A percentile compares a stretch with the other conserved stretches of the same genome.
These are phyloP conservation scores for Pseudocheirus occidentalis DNA, from an alignment of 2,797 vertebrate genomes.

Conservation along the genomic window DNA sequence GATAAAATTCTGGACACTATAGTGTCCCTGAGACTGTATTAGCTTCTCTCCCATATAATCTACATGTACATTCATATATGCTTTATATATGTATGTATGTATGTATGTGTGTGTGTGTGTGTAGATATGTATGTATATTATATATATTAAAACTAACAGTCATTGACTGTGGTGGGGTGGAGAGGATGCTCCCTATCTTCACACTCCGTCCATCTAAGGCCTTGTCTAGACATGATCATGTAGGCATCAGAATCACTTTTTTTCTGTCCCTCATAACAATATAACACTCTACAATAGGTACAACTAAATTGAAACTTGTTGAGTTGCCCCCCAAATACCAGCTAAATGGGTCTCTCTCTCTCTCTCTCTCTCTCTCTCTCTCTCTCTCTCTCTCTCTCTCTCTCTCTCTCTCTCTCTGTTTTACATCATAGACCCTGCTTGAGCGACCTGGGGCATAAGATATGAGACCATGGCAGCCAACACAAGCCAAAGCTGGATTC, in stretches of 20 bases:
- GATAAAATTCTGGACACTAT: not conserved
- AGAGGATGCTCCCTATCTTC: accelerated
- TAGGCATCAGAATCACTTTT: not conserved
- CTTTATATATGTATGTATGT: too few species aligned
- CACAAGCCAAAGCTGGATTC: not conserved
- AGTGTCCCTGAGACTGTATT: not conserved
- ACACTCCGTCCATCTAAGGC: not conserved
- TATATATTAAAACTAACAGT: not conserved
- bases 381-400: not conserved
- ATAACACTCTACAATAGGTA: not conserved
- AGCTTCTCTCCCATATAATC: not conserved
- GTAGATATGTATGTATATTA: not conserved
- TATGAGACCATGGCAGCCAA: not conserved
- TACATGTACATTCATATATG: not conserved
- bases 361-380: not conserved
- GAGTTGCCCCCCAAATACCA: not conserved
- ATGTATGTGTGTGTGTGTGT: not conserved
- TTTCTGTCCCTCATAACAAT: not conserved
- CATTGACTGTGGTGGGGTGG: not conserved
- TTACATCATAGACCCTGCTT: too few species aligned
- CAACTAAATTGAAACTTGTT: not conserved
- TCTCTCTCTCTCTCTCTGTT: not conserved
- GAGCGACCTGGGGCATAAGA: not conserved
- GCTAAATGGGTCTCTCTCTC: not conserved
- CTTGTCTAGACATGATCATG: not conserved